Percentiles rank a stretch among this genome's conserved stretches.
Evolutionary conservation across 1,140 invertebrate genomes (phyloP).

Genomic region (Drosophila rufa): DNA sequence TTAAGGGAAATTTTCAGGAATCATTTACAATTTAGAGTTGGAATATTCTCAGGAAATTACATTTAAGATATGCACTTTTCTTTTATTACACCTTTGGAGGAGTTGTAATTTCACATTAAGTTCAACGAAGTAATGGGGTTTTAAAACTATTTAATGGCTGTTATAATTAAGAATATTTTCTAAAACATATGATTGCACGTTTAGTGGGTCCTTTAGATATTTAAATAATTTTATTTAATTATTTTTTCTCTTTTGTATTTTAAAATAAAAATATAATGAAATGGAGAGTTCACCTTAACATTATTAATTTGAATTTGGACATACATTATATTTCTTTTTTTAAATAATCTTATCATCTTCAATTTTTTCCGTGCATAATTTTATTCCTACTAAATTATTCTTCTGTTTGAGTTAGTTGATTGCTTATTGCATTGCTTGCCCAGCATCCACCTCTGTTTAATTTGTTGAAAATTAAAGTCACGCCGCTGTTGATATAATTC

Average conservation of each 20-base stretch:
- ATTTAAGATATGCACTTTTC: too few species aligned
- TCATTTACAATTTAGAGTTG: neutral
- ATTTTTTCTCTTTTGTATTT: too few species aligned
- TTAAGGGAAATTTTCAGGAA: neutral
- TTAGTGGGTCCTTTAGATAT: neutral
- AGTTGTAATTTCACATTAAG: neutral
- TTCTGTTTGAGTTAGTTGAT: conserved; percentile 40
- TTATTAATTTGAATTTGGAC: too few species aligned
- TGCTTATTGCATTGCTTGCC: conserved; percentile 13
- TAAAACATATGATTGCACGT: neutral
- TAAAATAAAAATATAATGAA: too few species aligned
- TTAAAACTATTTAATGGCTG: neutral
- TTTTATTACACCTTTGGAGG: neutral
- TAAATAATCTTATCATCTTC: too few species aligned
- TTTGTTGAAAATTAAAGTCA: conserved; percentile 57
- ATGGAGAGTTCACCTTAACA: too few species aligned
- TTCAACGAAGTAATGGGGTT: neutral
- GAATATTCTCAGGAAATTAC: too few species aligned
- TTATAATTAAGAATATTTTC: neutral
- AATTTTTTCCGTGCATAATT: neutral
- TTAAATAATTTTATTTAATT: too few species aligned
- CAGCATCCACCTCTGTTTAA: conserved; percentile 35
- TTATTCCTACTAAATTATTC: neutral
- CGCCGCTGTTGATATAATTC: conserved; percentile 74
- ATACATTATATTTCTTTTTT: too few species aligned